phyloP scores from a whole-genome alignment of 1,140 invertebrate genomes.

The Schlechtendalia chinensis region DNA sequence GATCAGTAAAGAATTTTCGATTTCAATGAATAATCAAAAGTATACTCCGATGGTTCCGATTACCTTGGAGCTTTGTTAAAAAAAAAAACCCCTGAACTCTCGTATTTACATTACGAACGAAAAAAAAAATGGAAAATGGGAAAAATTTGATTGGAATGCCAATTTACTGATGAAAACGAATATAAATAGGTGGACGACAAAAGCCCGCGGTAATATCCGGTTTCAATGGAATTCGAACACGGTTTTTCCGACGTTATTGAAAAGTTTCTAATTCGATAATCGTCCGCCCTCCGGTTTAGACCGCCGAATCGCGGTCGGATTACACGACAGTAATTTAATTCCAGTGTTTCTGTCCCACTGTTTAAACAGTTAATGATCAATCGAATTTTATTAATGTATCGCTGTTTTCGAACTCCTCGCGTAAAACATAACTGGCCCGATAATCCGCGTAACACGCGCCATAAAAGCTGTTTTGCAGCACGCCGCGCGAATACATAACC shows the following conservation, averaged over 20 bases:
- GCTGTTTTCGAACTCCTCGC: background rate
- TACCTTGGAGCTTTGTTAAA: background rate
- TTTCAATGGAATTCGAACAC: constrained; percentile 4
- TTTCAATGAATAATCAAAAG: constrained; percentile 1
- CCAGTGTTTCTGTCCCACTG: background rate
- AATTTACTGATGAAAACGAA: constrained; percentile 29
- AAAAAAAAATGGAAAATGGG: background rate
- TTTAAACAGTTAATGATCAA: background rate
- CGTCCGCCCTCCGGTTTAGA: background rate
- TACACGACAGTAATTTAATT: constrained; percentile 10
- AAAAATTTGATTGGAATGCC: background rate
- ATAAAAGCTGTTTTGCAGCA: too few species aligned
- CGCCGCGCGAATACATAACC: too few species aligned
- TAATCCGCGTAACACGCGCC: too few species aligned
- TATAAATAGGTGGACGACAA: constrained; percentile 10
- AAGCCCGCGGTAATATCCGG: constrained; percentile 6
- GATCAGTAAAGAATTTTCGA: background rate
- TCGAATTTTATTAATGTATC: background rate
- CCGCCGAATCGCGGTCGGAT: background rate
- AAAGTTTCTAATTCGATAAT: constrained; percentile 37
- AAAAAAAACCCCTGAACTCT: background rate
- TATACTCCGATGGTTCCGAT: background rate
- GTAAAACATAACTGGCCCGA: background rate
- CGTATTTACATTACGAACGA: background rate
- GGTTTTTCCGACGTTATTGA: constrained; percentile 15